Evolutionary conservation across 2,888 invertebrate genomes (phyloP), one percentile per base, ranked within the genome.

Genomic region (Scaeva pyrastri): DNA sequence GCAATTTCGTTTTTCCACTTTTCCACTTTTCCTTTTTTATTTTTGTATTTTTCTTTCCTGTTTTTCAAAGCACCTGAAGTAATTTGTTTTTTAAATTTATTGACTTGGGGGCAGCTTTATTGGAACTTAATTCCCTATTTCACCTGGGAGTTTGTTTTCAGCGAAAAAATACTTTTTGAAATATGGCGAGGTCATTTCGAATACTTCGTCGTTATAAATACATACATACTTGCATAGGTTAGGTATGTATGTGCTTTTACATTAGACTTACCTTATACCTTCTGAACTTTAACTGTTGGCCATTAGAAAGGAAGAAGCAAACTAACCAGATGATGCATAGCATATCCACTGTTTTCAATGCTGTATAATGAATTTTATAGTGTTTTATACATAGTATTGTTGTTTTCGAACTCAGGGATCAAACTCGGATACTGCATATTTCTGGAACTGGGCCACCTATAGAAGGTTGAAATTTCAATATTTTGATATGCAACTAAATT

Each of bases 61-160:
- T 76, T 45, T 68, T 74, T 43, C 19, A 23, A 58, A 43, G 64
- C 62, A 70, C 74, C 74, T 36, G 16, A 48, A 71, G 75, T 75
- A 75, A 85, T 85, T 85, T 80, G 75, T 85, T 80, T 80, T 85
- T 76, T 45, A 76, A 80, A 85, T 85, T 85, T 85, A 85, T 85
- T 80, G 84, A 75, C 80, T 84, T 56, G 58, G 71, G 79, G 74
- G 36, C 64, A 64, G 80, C 66, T 84, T 76, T 85, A 85, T 85
- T 75, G 80, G 80, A 76, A 85, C 80, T 80, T 76, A 80, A 80
- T 85, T 80, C 80, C 80, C 66, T 16, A 52, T 66, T 71, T 75
- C 75, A 72, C 43, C 19, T 45, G 64, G 43, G 48, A 50, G 52
- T 58, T 79, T 80, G 43, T 74, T 75, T 84, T 70, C 36, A 64